Percentiles rank a stretch among this genome's conserved stretches.
Conservation (phyloP, 2,888 invertebrate genomes). For the Scaptomyza caliginosa region DNA sequence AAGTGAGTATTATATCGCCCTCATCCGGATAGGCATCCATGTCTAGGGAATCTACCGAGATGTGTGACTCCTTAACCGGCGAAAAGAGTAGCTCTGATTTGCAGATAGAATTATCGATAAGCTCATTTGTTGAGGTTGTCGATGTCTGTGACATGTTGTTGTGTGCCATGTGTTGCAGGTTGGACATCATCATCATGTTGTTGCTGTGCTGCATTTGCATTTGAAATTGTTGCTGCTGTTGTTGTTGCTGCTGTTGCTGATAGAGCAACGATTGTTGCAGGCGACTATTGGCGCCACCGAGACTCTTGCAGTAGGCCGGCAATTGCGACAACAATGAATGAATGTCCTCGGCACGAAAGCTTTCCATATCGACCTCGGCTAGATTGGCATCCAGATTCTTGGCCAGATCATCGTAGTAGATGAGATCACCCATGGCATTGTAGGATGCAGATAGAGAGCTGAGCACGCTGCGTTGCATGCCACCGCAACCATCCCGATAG, state of each 20-base stretch:
- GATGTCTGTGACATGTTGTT: constrained; percentile 79
- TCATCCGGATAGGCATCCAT: constrained; percentile 91
- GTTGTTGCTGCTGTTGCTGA: constrained; percentile 70
- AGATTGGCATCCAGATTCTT: constrained; percentile 96
- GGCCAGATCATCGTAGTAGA: constrained; percentile 93
- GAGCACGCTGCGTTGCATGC: constrained; percentile 91
- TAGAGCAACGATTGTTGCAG: constrained; percentile 76
- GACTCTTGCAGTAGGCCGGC: constrained; percentile 89
- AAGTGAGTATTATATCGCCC: constrained; percentile 94
- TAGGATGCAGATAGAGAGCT: constrained; percentile 93
- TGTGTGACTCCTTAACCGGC: constrained; percentile 92
- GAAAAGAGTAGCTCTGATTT: constrained; percentile 96
- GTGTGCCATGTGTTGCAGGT: constrained; percentile 58
- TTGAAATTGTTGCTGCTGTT: constrained; percentile 57
- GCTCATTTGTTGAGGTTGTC: constrained; percentile 86
- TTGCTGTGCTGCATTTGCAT: constrained; percentile 53
- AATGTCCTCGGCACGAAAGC: constrained; percentile 95
- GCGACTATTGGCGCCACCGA: constrained; percentile 83
- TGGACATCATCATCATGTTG: constrained; percentile 50
- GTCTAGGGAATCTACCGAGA: constrained; percentile 95
- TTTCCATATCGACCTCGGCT: constrained; percentile 97
- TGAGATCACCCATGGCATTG: constrained; percentile 88
- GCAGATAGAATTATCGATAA: constrained; percentile 93
- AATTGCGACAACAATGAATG: constrained; percentile 92
- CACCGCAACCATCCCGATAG: constrained; percentile 89